Percentiles rank a stretch among this genome's conserved stretches.
phyloP scores from a whole-genome alignment of 2,888 invertebrate genomes.

The Gisinianus flammeolus region DNA sequence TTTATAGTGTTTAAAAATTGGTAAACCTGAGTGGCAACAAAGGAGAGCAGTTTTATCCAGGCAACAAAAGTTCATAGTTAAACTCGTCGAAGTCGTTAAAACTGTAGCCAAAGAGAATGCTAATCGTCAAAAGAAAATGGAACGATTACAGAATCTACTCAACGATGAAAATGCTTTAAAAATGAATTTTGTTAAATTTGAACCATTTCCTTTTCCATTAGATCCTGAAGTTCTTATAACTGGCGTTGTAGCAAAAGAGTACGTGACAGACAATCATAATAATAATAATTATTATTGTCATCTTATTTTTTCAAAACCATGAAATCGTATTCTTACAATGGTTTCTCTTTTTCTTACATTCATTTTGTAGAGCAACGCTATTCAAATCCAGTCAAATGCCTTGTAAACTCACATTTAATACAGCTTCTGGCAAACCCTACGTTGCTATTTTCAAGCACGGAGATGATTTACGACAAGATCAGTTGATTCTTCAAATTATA shows the following conservation, averaged over 20 bases:
- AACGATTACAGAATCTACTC: conserved; percentile 82
- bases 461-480: conserved; percentile 96
- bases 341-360: background rate
- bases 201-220: conserved; percentile 90
- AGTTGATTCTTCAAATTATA: conserved; percentile 96
- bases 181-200: conserved; percentile 86
- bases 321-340: background rate
- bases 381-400: conserved; percentile 98
- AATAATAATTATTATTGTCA: background rate
- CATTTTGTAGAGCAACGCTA: conserved; percentile 71
- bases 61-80: conserved; percentile 90
- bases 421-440: conserved; percentile 75
- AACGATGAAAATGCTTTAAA: conserved; percentile 79
- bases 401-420: conserved; percentile 84
- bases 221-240: conserved; percentile 90
- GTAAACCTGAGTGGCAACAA: conserved; percentile 73
- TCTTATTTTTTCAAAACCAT: background rate
- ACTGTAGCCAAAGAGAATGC: conserved; percentile 88
- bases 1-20: conserved; percentile 62
- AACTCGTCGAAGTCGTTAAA: conserved; percentile 85
- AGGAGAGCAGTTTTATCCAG: conserved; percentile 77
- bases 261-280: conserved; percentile 49
- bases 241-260: conserved; percentile 84
- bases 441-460: conserved; percentile 97
- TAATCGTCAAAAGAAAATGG: conserved; percentile 89